Conservation (phyloP, 2,888 invertebrate species). For the Drosophila lutescens region DNA sequence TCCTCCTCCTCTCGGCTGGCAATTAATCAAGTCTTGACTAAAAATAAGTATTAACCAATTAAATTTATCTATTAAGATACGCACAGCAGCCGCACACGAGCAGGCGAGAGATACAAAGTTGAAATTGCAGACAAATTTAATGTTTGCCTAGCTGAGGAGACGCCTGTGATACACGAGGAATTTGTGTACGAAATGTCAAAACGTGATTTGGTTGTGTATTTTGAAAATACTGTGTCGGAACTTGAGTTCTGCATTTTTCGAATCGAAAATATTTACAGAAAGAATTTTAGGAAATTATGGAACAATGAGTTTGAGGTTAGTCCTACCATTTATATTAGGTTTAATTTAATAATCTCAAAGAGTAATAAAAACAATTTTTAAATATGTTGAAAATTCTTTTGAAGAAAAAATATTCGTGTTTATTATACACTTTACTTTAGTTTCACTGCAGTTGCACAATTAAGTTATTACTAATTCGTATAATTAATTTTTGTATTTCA, state of each 20-base stretch:
- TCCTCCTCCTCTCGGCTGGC: slow-evolving; percentile 25
- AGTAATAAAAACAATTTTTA: no score
- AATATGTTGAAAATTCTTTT: no score
- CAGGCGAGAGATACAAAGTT: slow-evolving; percentile 20
- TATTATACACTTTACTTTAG: no score
- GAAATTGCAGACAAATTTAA: slow-evolving; percentile 4
- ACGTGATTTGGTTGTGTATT: slow-evolving; percentile 19
- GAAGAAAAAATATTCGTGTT: no score
- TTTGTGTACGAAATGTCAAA: slow-evolving; percentile 11
- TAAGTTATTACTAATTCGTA: neutral
- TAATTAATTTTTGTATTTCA: neutral
- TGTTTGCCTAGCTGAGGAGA: slow-evolving; percentile 3
- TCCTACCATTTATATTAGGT: no score
- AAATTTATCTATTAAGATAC: slow-evolving; percentile 51
- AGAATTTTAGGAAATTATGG: no score
- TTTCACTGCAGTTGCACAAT: neutral
- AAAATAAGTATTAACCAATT: slow-evolving; percentile 79
- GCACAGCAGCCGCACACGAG: slow-evolving; percentile 23
- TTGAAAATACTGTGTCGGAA: neutral
- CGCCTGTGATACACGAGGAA: slow-evolving; percentile 7
- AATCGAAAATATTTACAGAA: neutral
- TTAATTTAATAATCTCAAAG: no score
- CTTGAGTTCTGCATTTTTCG: neutral
- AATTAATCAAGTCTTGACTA: slow-evolving; percentile 76
- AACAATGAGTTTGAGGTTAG: no score